These are phyloP conservation scores for Falco concolor DNA, from an alignment of 2,797 vertebrate species.

Conservation along the genomic window DNA sequence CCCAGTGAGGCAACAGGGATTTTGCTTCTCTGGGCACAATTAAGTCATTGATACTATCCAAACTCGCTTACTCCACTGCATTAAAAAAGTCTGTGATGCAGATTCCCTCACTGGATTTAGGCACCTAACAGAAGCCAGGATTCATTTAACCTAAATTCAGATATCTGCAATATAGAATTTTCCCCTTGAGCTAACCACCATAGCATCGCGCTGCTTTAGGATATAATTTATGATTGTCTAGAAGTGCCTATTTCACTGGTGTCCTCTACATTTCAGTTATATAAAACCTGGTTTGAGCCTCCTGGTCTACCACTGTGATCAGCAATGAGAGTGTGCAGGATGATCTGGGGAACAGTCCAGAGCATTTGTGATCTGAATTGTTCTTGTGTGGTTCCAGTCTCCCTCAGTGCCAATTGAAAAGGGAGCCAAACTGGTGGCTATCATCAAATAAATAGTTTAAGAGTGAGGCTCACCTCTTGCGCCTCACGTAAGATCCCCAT, in stretches of 20 bases:
- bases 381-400: not conserved
- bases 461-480: not conserved
- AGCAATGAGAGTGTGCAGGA: not conserved
- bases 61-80: not conserved
- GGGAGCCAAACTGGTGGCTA: not conserved
- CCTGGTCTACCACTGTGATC: not conserved
- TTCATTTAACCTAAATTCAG: not conserved
- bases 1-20: not conserved
- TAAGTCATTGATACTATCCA: not conserved
- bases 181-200: not conserved
- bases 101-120: not conserved
- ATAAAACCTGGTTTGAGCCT: not conserved
- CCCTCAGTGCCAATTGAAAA: not conserved
- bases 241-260: not conserved
- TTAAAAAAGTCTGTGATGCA: not conserved
- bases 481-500: not conserved
- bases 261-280: not conserved
- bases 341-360: not conserved
- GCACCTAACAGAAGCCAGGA: not conserved
- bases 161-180: not conserved
- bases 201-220: not conserved
- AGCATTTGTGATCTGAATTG: not conserved
- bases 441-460: not conserved
- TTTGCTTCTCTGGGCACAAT: not conserved
- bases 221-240: not conserved